Percentiles rank a stretch among this genome's conserved stretches.
Evolutionary conservation across 2,888 invertebrate genomes (phyloP).

Genomic region (Mesoligia furuncula): DNA sequence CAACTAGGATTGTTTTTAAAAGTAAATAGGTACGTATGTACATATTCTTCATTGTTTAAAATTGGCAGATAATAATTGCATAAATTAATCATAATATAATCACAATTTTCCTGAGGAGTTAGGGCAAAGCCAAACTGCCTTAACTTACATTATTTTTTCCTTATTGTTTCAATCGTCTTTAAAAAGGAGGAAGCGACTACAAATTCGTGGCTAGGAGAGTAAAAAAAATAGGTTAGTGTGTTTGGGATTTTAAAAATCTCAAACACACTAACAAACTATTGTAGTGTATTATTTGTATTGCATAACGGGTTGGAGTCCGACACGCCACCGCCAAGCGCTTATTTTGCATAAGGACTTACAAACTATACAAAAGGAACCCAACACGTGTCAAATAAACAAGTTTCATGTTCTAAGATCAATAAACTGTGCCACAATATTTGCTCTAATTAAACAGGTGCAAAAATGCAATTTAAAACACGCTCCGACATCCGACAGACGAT

Average conservation of each 20-base stretch:
- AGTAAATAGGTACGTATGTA: background rate
- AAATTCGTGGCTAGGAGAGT: no score
- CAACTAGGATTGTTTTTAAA: background rate
- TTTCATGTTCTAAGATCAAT: slow-evolving; percentile 2
- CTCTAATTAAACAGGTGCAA: slow-evolving; percentile 26
- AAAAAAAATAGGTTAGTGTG: no score
- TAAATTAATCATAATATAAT: background rate
- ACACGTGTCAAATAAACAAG: slow-evolving; percentile 1
- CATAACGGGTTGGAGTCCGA: background rate
- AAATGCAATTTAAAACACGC: slow-evolving; percentile 28
- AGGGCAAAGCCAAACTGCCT: no score
- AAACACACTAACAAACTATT: background rate
- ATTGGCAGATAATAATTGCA: background rate
- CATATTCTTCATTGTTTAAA: slow-evolving; percentile 4
- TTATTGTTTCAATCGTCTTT: no score
- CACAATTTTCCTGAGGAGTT: background rate
- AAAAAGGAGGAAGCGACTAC: background rate
- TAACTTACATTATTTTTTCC: no score
- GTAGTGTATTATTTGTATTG: background rate
- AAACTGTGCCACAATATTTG: slow-evolving; percentile 9
- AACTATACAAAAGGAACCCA: background rate
- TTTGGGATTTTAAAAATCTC: no score
- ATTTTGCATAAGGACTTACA: background rate
- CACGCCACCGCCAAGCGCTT: background rate
- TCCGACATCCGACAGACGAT: slow-evolving; percentile 40